Percentiles rank a stretch among this genome's conserved stretches.
These are phyloP conservation scores for Syngnathus floridae DNA, from an alignment of 2,113 vertebrate species.

Conservation along the genomic window DNA sequence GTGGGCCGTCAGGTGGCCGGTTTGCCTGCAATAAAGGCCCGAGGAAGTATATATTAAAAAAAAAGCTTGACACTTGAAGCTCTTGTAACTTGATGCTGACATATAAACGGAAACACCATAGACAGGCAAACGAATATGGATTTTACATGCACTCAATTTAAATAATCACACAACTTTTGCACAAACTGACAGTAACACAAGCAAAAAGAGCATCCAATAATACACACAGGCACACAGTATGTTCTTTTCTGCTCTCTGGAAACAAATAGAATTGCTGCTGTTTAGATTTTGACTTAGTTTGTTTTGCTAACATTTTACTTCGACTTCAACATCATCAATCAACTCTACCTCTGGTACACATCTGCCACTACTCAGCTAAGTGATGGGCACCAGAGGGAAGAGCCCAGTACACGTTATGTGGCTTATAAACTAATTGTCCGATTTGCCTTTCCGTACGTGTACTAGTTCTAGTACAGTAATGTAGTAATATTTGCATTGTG, in stretches of 20 bases:
- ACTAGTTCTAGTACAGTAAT: not conserved
- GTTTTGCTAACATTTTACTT: not conserved
- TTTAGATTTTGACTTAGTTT: not conserved
- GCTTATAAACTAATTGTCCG: not conserved
- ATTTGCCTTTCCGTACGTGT: not conserved
- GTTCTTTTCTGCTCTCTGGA: not conserved
- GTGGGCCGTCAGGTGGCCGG: no score
- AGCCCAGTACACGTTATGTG: not conserved
- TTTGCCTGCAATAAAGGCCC: no score
- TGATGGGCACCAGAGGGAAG: not conserved
- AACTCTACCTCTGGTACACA: not conserved
- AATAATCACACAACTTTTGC: conserved; percentile 1
- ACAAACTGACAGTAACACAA: not conserved
- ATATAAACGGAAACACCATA: no score
- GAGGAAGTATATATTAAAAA: no score
- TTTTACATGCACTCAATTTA: no score
- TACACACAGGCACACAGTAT: not conserved
- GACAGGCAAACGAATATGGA: no score
- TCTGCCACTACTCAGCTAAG: not conserved
- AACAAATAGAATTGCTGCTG: not conserved
- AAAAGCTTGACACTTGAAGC: no score
- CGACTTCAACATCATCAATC: not conserved
- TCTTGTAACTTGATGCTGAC: no score
- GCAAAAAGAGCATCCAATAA: not conserved
- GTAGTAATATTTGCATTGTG: no score